A percentile compares a stretch with the other conserved stretches of the same genome.
These are phyloP conservation scores for Momotus momota DNA, from an alignment of 2,797 vertebrate genomes.

Conservation along the genomic window DNA sequence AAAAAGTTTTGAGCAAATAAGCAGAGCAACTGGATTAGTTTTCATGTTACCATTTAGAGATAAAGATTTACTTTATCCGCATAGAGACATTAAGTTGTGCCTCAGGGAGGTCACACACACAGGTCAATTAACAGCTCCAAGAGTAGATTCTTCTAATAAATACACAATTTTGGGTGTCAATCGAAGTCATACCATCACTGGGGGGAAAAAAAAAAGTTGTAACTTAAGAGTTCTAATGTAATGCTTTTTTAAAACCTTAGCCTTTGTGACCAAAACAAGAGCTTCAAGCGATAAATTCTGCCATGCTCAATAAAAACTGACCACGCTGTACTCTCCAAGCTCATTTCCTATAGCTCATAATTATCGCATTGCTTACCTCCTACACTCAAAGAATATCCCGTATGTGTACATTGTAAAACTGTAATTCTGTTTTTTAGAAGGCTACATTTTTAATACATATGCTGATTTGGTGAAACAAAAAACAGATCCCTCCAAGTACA, in stretches of 20 bases:
- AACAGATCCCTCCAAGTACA: neutral
- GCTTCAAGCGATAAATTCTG: neutral
- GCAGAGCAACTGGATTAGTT: neutral
- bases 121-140: constrained; percentile 49
- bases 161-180: neutral
- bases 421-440: neutral
- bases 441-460: neutral
- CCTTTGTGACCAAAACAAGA: neutral
- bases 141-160: neutral
- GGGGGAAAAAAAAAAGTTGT: accelerated
- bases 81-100: neutral
- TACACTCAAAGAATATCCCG: neutral
- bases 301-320: neutral
- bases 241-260: neutral
- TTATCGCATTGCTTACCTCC: neutral
- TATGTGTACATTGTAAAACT: neutral
- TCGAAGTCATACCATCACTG: neutral
- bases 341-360: neutral
- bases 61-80: neutral
- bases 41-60: neutral
- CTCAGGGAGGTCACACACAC: neutral
- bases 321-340: neutral
- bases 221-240: neutral
- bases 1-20: neutral
- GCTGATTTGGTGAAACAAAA: neutral